Percentiles rank a stretch among this genome's conserved stretches.
phyloP scores from a whole-genome alignment of 2,797 vertebrate species.

The Pangasius krempfi region DNA sequence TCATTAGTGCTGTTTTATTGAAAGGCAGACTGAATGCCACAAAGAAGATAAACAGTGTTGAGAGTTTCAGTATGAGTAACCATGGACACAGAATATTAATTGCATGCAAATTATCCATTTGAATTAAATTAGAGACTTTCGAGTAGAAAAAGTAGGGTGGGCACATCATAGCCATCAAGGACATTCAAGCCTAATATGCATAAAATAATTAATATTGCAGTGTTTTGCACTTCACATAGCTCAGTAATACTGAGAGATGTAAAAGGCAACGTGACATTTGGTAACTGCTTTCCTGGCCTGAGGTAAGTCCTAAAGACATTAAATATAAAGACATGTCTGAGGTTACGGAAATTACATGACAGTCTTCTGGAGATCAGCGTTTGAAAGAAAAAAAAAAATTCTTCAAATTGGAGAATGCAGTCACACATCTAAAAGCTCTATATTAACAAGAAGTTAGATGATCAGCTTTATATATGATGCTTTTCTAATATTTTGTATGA shows the following conservation, averaged over 20 bases:
- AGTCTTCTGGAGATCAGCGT: not conserved
- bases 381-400: not conserved
- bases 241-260: not conserved
- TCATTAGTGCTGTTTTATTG: conserved; percentile 74
- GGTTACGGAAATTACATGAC: not conserved
- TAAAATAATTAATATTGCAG: conserved; percentile 32
- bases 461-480: not conserved
- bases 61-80: conserved; percentile 64
- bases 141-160: conserved; percentile 27
- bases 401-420: not conserved
- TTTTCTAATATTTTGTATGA: not conserved
- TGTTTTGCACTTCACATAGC: conserved; percentile 14
- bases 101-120: conserved; percentile 53
- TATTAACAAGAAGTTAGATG: not conserved
- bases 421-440: not conserved
- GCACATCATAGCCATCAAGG: conserved; percentile 41
- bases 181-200: conserved; percentile 46
- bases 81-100: conserved; percentile 69
- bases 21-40: conserved; percentile 69
- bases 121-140: conserved; percentile 44
- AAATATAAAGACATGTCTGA: not conserved
- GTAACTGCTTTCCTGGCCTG: not conserved
- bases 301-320: not conserved
- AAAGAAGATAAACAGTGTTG: conserved; percentile 67
- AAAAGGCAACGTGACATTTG: not conserved